Evolutionary conservation across 2,113 vertebrate species (phyloP).

Genomic region (Condylura cristata): DNA sequence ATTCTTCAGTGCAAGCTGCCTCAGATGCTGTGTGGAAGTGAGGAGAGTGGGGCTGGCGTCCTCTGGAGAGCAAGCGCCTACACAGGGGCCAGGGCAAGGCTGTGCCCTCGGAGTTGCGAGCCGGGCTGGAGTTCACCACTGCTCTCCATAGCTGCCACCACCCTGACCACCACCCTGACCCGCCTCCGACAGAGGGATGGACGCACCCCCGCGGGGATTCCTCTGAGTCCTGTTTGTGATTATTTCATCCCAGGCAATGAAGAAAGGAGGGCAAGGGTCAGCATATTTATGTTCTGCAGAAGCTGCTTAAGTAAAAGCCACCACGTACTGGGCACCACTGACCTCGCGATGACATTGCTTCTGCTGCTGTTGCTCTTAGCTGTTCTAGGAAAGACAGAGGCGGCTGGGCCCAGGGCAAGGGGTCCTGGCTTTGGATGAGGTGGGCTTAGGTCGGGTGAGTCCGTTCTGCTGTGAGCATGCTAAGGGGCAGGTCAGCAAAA

Average conservation of each 20-base stretch:
- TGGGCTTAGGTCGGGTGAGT: neutral
- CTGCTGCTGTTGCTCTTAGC: neutral
- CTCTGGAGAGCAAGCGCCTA: neutral
- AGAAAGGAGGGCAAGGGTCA: neutral
- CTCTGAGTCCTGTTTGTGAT: neutral
- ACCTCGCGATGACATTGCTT: neutral
- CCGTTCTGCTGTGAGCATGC: neutral
- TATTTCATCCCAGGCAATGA: neutral
- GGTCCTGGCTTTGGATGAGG: neutral
- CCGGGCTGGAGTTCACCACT: neutral
- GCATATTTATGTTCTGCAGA: neutral
- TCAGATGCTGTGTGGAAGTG: neutral
- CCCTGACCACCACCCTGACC: neutral
- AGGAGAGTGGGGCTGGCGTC: neutral
- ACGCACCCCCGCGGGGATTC: neutral
- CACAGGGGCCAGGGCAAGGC: neutral
- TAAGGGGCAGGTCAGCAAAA: neutral
- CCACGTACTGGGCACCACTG: neutral
- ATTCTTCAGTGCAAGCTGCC: neutral
- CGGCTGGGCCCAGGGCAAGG: neutral
- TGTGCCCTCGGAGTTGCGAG: neutral
- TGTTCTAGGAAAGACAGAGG: neutral
- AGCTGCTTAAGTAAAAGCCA: neutral
- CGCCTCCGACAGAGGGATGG: neutral
- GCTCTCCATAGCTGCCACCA: neutral